These are phyloP conservation scores for Rhombomys opimus DNA, from an alignment of 2,113 vertebrate genomes.

Conservation along the genomic window DNA sequence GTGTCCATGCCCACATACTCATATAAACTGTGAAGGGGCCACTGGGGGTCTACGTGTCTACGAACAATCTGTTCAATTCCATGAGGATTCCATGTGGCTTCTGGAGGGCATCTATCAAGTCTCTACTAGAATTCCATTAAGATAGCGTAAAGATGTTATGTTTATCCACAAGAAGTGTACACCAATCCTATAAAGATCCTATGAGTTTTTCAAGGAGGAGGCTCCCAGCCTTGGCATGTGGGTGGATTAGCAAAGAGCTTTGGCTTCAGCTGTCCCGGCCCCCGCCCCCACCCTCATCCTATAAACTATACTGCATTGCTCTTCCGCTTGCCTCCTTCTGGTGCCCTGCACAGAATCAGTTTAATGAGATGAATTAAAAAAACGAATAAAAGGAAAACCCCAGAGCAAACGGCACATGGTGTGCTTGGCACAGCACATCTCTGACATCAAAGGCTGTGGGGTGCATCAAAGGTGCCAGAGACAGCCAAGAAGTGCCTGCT, in stretches of 20 bases:
- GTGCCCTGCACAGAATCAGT: not conserved
- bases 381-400: slow-evolving; percentile 62
- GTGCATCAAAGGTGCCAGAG: not conserved
- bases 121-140: not conserved
- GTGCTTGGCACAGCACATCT: slow-evolving; percentile 12
- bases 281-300: accelerated
- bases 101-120: not conserved
- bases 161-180: not conserved
- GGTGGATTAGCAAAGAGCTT: not conserved
- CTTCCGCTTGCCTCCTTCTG: not conserved
- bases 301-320: not conserved
- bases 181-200: not conserved
- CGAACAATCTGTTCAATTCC: not conserved
- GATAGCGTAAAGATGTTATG: not conserved
- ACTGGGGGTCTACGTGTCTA: not conserved
- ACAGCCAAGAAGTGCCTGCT: accelerated
- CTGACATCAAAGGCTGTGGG: not conserved
- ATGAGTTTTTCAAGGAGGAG: not conserved
- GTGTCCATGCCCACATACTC: accelerated
- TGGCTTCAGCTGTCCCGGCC: not conserved
- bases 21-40: not conserved
- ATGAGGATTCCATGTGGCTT: not conserved
- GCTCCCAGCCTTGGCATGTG: not conserved
- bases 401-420: slow-evolving; percentile 50
- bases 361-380: slow-evolving; percentile 55